Evolutionary conservation across 2,113 vertebrate genomes (phyloP).

Genomic region (Percina caprodes): DNA sequence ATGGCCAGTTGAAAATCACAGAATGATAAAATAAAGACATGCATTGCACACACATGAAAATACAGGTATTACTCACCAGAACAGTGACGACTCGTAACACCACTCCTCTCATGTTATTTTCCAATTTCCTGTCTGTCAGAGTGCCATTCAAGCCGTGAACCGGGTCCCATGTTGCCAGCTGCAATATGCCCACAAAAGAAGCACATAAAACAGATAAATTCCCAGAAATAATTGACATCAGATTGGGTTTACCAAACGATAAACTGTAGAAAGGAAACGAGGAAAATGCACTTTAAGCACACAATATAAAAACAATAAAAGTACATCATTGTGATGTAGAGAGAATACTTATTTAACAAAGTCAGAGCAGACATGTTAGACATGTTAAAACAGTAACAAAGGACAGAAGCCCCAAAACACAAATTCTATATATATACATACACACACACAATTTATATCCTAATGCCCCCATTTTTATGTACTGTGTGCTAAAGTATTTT

Average conservation of each 20-base stretch:
- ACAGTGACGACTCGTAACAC: constrained; percentile 96
- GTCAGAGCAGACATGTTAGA: background rate
- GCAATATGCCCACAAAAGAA: constrained; percentile 66
- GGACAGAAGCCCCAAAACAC: background rate
- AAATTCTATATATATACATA: background rate
- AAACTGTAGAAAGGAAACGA: background rate
- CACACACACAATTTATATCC: no score
- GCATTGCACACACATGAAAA: background rate
- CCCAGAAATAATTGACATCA: background rate
- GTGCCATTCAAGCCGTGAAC: constrained; percentile 95
- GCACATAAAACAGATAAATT: constrained; percentile 19
- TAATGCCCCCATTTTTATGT: background rate
- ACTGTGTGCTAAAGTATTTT: background rate
- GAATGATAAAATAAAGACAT: background rate
- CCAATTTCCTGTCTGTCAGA: constrained; percentile 95
- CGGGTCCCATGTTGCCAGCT: constrained; percentile 99
- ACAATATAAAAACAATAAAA: background rate
- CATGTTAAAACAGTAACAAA: background rate
- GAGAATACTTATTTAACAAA: background rate
- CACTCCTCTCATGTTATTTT: constrained; percentile 98
- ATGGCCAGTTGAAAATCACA: background rate
- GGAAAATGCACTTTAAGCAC: background rate
- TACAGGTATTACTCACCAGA: constrained; percentile 86
- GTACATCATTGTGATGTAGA: background rate
- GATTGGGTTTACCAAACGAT: background rate